phyloP scores from a whole-genome alignment of 2,888 invertebrate genomes.

The Torymus tubicola region DNA sequence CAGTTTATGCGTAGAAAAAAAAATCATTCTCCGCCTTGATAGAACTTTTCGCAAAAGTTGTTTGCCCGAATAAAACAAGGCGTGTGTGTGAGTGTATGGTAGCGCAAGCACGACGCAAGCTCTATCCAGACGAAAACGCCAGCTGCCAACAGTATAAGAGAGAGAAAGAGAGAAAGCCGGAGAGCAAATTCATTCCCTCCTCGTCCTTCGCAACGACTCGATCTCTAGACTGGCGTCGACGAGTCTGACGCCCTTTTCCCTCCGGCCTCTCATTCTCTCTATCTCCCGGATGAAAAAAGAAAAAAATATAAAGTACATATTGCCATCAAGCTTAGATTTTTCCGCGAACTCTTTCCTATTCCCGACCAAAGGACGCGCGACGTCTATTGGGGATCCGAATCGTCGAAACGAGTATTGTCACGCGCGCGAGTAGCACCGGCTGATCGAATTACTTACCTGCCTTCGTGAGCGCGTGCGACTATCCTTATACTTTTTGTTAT shows the following conservation, averaged over 20 bases:
- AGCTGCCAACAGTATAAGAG: too few relatives aligned
- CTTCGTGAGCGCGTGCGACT: background rate
- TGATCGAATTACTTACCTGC: constrained; percentile 11
- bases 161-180: background rate
- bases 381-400: constrained; percentile 3
- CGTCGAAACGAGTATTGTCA: constrained; percentile 16
- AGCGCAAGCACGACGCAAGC: too few relatives aligned
- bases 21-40: too few relatives aligned
- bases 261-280: too few relatives aligned
- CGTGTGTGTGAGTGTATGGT: too few relatives aligned
- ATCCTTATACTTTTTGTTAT: background rate
- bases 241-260: constrained; percentile 20
- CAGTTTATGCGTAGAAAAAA: too few relatives aligned
- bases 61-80: too few relatives aligned
- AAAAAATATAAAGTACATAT: too few relatives aligned
- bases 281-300: too few relatives aligned
- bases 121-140: too few relatives aligned
- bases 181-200: background rate
- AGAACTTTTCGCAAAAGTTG: too few relatives aligned
- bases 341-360: background rate
- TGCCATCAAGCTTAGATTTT: background rate
- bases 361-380: constrained; percentile 7
- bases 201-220: constrained; percentile 13
- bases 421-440: background rate
- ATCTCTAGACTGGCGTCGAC: constrained; percentile 16